Conservation (phyloP, 2,888 invertebrate species). For the Eupithecia centaureata region DNA sequence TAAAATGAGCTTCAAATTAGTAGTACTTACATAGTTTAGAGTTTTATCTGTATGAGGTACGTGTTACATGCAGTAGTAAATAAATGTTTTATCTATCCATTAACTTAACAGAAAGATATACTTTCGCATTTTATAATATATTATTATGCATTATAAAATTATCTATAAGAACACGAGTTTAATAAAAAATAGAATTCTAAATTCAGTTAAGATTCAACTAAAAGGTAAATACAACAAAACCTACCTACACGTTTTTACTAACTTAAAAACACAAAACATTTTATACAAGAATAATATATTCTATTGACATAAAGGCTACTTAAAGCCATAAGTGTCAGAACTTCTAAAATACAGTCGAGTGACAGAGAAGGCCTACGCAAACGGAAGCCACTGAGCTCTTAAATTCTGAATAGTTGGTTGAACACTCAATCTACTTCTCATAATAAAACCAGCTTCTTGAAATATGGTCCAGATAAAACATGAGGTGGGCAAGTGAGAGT, state of each 20-base stretch:
- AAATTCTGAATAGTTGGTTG: slow-evolving; percentile 41
- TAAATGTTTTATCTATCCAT: too few species aligned
- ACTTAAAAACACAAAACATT: neutral
- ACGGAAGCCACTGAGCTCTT: slow-evolving; percentile 18
- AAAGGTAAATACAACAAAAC: neutral
- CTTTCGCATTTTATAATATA: too few species aligned
- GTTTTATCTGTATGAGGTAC: too few species aligned
- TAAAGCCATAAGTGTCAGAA: slow-evolving; percentile 14
- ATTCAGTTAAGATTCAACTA: neutral
- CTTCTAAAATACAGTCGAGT: slow-evolving; percentile 18
- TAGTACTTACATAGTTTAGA: too few species aligned
- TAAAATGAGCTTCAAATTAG: too few species aligned
- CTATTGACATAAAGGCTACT: neutral
- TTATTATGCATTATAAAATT: too few species aligned
- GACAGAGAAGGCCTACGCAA: slow-evolving; percentile 13
- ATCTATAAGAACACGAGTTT: too few species aligned
- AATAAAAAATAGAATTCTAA: too few species aligned
- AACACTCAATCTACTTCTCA: slow-evolving; percentile 64
- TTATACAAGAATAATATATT: neutral
- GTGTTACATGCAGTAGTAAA: too few species aligned
- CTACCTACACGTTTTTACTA: neutral
- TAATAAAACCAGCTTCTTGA: slow-evolving; percentile 60
- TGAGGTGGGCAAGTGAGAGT: neutral
- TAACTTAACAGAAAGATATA: too few species aligned
- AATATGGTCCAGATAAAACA: slow-evolving; percentile 37